A percentile compares a stretch with the other conserved stretches of the same genome.
These are phyloP conservation scores for Elanoides forficatus DNA, from an alignment of 2,113 vertebrate species.

Conservation along the genomic window DNA sequence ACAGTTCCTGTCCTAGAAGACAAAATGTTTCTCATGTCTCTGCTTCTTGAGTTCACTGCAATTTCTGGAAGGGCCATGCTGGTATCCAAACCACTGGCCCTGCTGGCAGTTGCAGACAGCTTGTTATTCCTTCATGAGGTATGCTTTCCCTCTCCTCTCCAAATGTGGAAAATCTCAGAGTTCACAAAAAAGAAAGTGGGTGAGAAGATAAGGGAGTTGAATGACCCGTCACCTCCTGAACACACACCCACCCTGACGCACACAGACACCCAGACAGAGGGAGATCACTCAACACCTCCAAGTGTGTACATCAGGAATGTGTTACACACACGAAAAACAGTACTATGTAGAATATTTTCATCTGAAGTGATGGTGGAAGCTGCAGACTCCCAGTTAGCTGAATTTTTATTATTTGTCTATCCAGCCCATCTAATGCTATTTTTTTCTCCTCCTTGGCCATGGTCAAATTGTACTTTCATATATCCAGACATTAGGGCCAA, in stretches of 20 bases:
- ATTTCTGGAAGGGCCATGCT: not conserved
- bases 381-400: not conserved
- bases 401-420: not conserved
- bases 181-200: slow-evolving; percentile 25
- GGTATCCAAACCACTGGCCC: not conserved
- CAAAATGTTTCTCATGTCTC: not conserved
- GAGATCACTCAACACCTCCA: slow-evolving; percentile 42
- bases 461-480: not conserved
- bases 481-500: not conserved
- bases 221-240: slow-evolving; percentile 36
- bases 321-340: not conserved
- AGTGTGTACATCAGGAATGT: slow-evolving; percentile 11
- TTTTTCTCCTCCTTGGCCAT: not conserved
- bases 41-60: not conserved
- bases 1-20: not conserved
- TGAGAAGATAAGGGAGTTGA: slow-evolving; percentile 58
- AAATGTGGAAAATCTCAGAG: slow-evolving; percentile 48
- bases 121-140: slow-evolving; percentile 1
- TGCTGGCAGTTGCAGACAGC: not conserved
- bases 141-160: not conserved
- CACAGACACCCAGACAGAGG: not conserved
- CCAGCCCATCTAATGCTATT: not conserved
- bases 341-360: slow-evolving; percentile 44
- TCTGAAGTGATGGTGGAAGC: not conserved
- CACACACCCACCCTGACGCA: not conserved